These are phyloP conservation scores for Penelope pileata DNA, from an alignment of 2,113 vertebrate genomes.

Conservation along the genomic window DNA sequence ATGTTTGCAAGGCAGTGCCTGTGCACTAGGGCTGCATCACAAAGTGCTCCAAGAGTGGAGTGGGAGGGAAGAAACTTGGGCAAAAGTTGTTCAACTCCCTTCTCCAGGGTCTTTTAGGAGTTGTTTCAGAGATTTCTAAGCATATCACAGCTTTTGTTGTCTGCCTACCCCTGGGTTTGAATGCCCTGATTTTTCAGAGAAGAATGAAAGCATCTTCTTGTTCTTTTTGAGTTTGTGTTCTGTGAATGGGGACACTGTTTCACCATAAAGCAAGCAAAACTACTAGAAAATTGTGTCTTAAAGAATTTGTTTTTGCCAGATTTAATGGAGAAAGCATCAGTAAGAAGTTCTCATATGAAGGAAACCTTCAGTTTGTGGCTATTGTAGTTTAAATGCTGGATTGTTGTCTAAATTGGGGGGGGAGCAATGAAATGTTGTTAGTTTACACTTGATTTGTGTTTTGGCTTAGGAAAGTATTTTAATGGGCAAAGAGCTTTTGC, in stretches of 20 bases:
- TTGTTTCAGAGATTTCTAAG: conserved; percentile 31
- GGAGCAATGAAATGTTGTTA: neutral
- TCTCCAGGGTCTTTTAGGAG: neutral
- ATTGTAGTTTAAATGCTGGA: neutral
- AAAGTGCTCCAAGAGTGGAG: conserved; percentile 65
- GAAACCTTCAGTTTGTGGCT: neutral
- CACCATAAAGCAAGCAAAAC: neutral
- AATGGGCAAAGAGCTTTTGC: conserved; percentile 17
- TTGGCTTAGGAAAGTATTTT: conserved; percentile 30
- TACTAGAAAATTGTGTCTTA: neutral
- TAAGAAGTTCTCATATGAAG: neutral
- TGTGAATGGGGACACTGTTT: fast-evolving
- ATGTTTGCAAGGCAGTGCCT: conserved; percentile 65
- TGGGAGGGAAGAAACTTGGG: conserved; percentile 10
- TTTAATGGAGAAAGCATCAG: neutral
- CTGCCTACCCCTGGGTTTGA: neutral
- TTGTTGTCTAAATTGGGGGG: neutral
- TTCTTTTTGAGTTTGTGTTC: neutral
- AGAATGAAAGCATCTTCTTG: neutral
- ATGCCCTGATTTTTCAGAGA: conserved; percentile 3
- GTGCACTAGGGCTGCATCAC: conserved; percentile 51
- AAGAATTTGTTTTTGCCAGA: neutral
- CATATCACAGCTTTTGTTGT: neutral
- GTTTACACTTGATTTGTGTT: neutral
- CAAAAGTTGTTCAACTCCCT: neutral